Evolutionary conservation across 2,888 invertebrate genomes (phyloP).

Genomic region (Euphydryas editha): DNA sequence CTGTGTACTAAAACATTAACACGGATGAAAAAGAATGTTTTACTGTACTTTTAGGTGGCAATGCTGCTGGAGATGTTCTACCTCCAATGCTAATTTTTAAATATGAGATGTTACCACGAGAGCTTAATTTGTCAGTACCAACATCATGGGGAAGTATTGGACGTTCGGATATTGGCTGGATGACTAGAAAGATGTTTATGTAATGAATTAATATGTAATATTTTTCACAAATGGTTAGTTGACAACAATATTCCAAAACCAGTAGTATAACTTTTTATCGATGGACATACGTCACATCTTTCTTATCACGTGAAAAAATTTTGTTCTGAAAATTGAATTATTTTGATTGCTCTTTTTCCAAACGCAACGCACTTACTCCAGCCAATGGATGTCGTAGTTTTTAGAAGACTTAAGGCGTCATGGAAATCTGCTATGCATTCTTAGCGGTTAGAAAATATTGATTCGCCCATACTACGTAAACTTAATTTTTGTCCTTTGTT

Average conservation of each 20-base stretch:
- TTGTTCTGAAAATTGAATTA: constrained; percentile 31
- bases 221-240: constrained; percentile 36
- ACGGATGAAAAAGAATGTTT: constrained; percentile 41
- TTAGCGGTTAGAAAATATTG: constrained; percentile 27
- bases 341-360: constrained; percentile 44
- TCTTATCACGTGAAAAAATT: constrained; percentile 34
- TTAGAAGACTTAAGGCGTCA: constrained; percentile 51
- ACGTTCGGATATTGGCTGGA: constrained; percentile 38
- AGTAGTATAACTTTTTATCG: constrained; percentile 32
- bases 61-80: constrained; percentile 34
- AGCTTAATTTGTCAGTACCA: neutral
- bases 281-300: constrained; percentile 36
- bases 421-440: constrained; percentile 11
- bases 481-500: constrained; percentile 3
- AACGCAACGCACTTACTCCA: constrained; percentile 62
- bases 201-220: constrained; percentile 36
- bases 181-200: constrained; percentile 36
- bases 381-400: constrained; percentile 59
- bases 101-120: constrained; percentile 37
- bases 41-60: constrained; percentile 37
- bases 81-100: constrained; percentile 41
- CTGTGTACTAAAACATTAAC: constrained; percentile 34
- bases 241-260: constrained; percentile 35
- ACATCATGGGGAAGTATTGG: constrained; percentile 28
- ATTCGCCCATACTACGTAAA: constrained; percentile 21